Evolutionary conservation across 2,113 vertebrate genomes (phyloP).

Genomic region (Meleagris gallopavo): DNA sequence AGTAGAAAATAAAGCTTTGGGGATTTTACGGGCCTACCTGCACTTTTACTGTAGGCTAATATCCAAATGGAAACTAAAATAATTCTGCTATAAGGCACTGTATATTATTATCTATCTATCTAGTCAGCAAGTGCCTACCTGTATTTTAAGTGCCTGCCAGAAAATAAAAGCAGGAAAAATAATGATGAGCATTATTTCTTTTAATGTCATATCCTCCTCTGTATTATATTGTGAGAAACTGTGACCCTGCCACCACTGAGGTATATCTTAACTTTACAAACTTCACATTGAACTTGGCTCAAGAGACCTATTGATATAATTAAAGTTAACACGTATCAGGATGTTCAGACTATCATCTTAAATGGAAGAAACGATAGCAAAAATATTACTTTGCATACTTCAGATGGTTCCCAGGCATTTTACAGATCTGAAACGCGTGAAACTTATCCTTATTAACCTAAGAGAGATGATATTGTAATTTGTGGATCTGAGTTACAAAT

Average conservation of each 20-base stretch:
- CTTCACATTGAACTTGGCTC: background rate
- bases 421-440: conserved; percentile 11
- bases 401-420: background rate
- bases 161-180: background rate
- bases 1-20: background rate
- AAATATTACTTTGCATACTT: background rate
- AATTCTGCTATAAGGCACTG: background rate
- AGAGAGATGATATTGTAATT: background rate
- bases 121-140: background rate
- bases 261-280: background rate
- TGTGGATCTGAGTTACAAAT: background rate
- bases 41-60: background rate
- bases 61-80: background rate
- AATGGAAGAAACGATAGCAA: background rate
- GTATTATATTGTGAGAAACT: background rate
- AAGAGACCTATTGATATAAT: background rate
- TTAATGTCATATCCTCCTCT: background rate
- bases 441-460: background rate
- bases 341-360: background rate
- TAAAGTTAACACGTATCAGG: background rate
- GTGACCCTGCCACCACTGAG: background rate
- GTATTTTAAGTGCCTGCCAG: background rate
- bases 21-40: background rate
- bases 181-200: background rate
- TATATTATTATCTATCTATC: background rate